Evolutionary conservation across 2,888 invertebrate species (phyloP).

Genomic region (Heliconius erato): DNA sequence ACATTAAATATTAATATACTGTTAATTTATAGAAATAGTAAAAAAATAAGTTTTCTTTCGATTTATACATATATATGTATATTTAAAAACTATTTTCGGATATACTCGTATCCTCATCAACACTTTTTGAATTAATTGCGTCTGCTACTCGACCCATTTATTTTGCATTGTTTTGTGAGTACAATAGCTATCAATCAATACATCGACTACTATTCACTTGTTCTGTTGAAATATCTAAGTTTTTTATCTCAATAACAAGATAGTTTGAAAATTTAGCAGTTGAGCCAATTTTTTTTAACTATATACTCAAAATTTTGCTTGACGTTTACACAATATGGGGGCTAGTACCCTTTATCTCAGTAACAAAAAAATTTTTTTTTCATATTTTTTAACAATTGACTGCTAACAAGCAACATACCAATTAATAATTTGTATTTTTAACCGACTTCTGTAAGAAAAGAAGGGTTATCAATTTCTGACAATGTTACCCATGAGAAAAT

Average conservation of each 20-base stretch:
- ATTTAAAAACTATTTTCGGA: neutral
- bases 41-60: neutral
- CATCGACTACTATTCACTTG: conserved; percentile 8
- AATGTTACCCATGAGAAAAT: no score
- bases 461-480: no score
- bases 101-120: conserved; percentile 2
- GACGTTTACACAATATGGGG: neutral
- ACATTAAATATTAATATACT: no score
- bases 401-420: neutral
- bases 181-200: conserved; percentile 35
- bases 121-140: conserved; percentile 24
- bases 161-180: conserved; percentile 33
- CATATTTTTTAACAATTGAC: neutral
- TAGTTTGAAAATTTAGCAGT: neutral
- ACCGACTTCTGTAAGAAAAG: no score
- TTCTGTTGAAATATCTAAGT: conserved; percentile 20
- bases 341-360: neutral
- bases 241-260: conserved; percentile 6
- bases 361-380: neutral
- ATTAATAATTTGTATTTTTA: neutral
- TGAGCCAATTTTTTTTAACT: neutral
- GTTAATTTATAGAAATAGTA: neutral
- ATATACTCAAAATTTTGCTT: neutral
- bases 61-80: neutral
- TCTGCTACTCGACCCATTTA: conserved; percentile 36